Percentiles rank a stretch among this genome's conserved stretches.
Conservation (phyloP, 2,888 invertebrate genomes). For the Tiliacea citrago region DNA sequence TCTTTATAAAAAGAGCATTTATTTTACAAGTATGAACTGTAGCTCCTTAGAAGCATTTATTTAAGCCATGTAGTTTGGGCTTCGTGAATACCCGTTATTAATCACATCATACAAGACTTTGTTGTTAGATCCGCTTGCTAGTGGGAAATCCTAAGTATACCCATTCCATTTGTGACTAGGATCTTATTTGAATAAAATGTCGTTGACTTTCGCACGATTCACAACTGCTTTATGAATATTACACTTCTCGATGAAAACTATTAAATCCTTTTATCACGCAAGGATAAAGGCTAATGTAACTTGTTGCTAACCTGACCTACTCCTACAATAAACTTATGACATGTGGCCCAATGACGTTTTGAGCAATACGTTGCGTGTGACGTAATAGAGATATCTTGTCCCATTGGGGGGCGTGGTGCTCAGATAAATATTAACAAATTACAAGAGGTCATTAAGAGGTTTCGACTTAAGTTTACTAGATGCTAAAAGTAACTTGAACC, state of each 20-base stretch:
- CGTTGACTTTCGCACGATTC: slow-evolving; percentile 67
- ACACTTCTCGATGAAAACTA: slow-evolving; percentile 38
- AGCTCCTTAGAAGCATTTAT: slow-evolving; percentile 24
- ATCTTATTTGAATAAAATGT: slow-evolving; percentile 70
- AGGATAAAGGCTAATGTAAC: slow-evolving; percentile 44
- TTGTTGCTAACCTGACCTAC: slow-evolving; percentile 74
- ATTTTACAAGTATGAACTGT: slow-evolving; percentile 15
- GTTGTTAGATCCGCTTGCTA: slow-evolving; percentile 77
- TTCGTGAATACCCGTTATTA: slow-evolving; percentile 47
- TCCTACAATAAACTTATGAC: slow-evolving; percentile 73
- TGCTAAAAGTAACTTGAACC: background rate
- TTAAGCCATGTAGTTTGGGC: slow-evolving; percentile 25
- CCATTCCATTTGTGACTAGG: slow-evolving; percentile 65
- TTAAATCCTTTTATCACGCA: slow-evolving; percentile 30
- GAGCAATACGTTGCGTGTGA: slow-evolving; percentile 71
- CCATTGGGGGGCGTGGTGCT: slow-evolving; percentile 57
- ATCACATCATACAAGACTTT: slow-evolving; percentile 75
- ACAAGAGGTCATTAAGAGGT: slow-evolving; percentile 1
- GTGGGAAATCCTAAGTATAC: slow-evolving; percentile 77
- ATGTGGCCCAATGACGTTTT: slow-evolving; percentile 76
- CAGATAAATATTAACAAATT: slow-evolving; percentile 34
- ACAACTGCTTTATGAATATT: slow-evolving; percentile 35
- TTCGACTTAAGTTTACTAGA: slow-evolving; percentile 1
- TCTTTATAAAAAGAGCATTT: slow-evolving; percentile 23
- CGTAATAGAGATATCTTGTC: slow-evolving; percentile 63